Evolutionary conservation across 2,888 invertebrate species (phyloP), one percentile per base, ranked within the genome.

Genomic region (Ectobius pallidus): DNA sequence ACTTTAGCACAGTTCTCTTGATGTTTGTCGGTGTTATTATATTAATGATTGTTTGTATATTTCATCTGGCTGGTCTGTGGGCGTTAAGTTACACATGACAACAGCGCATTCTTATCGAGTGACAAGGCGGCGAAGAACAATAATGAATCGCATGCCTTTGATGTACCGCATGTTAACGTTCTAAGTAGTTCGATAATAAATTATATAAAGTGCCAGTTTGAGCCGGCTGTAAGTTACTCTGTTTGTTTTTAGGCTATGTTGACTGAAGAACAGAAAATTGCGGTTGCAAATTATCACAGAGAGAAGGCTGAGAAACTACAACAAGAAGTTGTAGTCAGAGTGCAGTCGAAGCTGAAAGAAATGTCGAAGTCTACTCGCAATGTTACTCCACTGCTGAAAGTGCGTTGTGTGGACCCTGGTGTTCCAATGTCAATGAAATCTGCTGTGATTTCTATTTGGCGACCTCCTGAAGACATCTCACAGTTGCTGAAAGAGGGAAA

Each of bases 401-500:
- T 73, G 11, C 67, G 73, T 2, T 73, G 73, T 67, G 18, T 67
- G 30, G 73, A 73, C 49, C 42, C 52, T 16, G 58, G 27, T 14
- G 27, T 18, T 11, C 30, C 16, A 6, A 22, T n/a, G 18, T 42
- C 32, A 22, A 32, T 25, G 25, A 65, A 61, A 6, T 67, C 68
- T 49, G 75, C 85, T 3, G 81, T 87, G 79, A 81, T 93, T 77
- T 89, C 90, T 7, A 84, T 93, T 73, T 94, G 94, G 94, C 86
- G 88, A 69, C 91, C 92, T 0, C 85, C 84, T 18, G 90, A 91
- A 27, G 87, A 87, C 1, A 82, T 90, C 18, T 76, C 84, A 16
- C 84, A 87, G 20, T 79, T 88, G 6, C 81, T 92, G 0, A 87
- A 84, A 77, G 93, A 94, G 83, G 90, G 90, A 4, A 80, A 80